Evolutionary conservation across 2,797 vertebrate genomes (phyloP).

Genomic region (Gallinago nigripennis): DNA sequence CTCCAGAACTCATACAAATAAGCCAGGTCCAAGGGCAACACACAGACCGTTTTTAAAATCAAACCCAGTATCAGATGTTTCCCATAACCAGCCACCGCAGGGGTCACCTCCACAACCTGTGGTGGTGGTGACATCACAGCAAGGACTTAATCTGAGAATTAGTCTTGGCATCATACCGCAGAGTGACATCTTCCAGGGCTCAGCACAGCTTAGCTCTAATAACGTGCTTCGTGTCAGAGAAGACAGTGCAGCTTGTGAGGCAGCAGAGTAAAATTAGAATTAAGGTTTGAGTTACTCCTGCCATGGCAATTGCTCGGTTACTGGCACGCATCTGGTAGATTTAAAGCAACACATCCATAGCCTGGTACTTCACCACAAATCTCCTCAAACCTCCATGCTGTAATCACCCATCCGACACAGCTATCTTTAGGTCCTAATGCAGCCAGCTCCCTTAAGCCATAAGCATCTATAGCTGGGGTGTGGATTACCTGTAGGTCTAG

Average conservation of each 20-base stretch:
- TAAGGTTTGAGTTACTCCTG: not conserved
- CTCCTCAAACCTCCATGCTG: not conserved
- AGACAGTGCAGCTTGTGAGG: not conserved
- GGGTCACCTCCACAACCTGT: accelerated
- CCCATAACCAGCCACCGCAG: accelerated
- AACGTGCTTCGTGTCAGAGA: accelerated
- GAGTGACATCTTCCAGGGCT: not conserved
- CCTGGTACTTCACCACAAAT: not conserved
- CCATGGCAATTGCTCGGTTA: not conserved
- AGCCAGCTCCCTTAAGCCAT: not conserved
- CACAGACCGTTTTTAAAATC: not conserved
- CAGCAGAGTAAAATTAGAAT: not conserved
- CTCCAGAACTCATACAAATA: not conserved
- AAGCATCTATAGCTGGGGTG: not conserved
- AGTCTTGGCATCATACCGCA: not conserved
- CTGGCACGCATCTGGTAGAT: not conserved
- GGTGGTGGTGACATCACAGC: not conserved
- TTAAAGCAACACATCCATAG: not conserved
- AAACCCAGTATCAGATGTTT: not conserved
- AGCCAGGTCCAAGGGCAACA: not conserved
- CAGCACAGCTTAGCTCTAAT: not conserved
- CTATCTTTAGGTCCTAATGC: constrained; percentile 31
- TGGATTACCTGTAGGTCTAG: constrained; percentile 21
- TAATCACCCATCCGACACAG: not conserved
- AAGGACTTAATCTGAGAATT: not conserved